A percentile compares a stretch with the other conserved stretches of the same genome.
These are phyloP conservation scores for Sinocyclocheilus anophthalmus DNA, from an alignment of 2,113 vertebrate genomes.

Conservation along the genomic window DNA sequence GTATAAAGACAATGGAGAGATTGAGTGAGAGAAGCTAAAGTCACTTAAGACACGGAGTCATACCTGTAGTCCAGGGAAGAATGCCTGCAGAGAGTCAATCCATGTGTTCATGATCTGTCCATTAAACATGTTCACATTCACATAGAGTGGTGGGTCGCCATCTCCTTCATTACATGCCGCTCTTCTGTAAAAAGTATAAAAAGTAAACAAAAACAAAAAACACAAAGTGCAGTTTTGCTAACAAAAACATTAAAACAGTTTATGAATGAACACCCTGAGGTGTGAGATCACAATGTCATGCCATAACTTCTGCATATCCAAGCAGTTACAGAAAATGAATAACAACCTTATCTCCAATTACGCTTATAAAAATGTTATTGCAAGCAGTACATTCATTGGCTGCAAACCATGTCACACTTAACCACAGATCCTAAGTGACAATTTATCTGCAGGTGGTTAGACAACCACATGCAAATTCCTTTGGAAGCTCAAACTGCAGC, in stretches of 20 bases:
- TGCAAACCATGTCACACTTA: not conserved
- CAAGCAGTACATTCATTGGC: not conserved
- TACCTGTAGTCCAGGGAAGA: slow-evolving; percentile 97
- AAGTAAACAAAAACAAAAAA: not conserved
- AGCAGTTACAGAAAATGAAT: not conserved
- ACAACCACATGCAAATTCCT: not conserved
- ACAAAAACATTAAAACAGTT: not conserved
- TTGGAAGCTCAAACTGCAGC: not conserved
- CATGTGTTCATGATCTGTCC: slow-evolving; percentile 99
- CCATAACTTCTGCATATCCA: not conserved
- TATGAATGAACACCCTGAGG: not conserved
- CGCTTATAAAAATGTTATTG: not conserved
- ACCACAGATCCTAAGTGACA: not conserved
- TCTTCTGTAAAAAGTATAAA: slow-evolving; percentile 71
- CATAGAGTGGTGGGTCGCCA: slow-evolving; percentile 94
- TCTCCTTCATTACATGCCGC: slow-evolving; percentile 96
- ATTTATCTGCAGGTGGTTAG: slow-evolving; percentile 28
- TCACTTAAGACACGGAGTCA: not conserved
- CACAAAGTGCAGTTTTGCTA: not conserved
- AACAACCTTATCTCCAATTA: not conserved
- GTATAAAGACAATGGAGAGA: too few species aligned
- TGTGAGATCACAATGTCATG: not conserved
- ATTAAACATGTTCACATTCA: slow-evolving; percentile 98
- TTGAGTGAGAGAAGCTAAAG: too few species aligned
- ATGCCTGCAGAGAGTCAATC: slow-evolving; percentile 99